Evolutionary conservation across 2,113 vertebrate genomes (phyloP).

Genomic region (Zosterops lateralis): DNA sequence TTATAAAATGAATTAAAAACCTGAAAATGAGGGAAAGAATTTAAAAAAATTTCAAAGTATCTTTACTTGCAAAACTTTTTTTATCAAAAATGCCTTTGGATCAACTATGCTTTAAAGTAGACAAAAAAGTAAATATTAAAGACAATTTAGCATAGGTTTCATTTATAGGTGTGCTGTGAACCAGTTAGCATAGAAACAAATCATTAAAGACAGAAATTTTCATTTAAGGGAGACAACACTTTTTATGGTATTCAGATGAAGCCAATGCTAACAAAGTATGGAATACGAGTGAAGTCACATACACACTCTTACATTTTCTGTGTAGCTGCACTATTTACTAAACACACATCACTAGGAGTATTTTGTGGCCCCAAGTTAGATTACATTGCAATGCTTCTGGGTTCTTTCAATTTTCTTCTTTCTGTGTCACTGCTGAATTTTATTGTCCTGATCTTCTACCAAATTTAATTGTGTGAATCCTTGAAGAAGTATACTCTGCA

Average conservation of each 20-base stretch:
- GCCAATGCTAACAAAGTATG: not conserved
- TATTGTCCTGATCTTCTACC: not conserved
- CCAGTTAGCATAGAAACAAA: not conserved
- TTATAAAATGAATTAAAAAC: not conserved
- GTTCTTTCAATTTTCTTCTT: not conserved
- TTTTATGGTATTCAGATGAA: not conserved
- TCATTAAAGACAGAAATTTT: not conserved
- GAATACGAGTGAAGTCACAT: not conserved
- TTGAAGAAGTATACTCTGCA: not conserved
- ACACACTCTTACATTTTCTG: not conserved
- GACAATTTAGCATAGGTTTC: not conserved
- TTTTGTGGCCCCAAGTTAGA: not conserved
- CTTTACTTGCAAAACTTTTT: not conserved
- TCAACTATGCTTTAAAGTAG: not conserved
- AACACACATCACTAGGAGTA: rapidly evolving
- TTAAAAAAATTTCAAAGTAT: not conserved
- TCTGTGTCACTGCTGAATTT: not conserved
- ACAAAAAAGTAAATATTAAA: not conserved
- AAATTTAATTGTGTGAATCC: not conserved
- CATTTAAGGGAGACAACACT: not conserved
- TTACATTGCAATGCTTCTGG: rapidly evolving
- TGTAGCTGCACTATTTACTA: not conserved
- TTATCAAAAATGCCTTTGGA: not conserved
- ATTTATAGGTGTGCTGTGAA: not conserved
- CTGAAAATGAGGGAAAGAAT: not conserved